Percentiles rank a stretch among this genome's conserved stretches.
phyloP scores from a whole-genome alignment of 92 coral and sea anemone genomes.

The Actinernus sp. region DNA sequence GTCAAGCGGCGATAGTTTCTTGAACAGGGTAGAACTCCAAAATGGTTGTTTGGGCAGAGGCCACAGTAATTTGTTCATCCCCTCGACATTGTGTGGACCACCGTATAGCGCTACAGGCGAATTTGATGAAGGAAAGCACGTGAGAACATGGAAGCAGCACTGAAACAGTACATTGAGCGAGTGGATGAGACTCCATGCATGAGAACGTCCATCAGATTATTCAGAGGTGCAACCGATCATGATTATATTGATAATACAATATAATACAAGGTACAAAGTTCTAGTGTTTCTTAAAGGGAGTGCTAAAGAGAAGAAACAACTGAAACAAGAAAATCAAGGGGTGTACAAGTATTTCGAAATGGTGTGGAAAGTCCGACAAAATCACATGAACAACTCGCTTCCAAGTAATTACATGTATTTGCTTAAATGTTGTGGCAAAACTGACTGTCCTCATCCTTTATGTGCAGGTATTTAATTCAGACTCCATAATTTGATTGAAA shows the following conservation, averaged over 20 bases:
- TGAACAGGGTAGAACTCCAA: constrained; percentile 56
- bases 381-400: constrained; percentile 27
- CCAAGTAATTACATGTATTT: constrained; percentile 42
- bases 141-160: constrained; percentile 54
- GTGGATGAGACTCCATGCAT: constrained; percentile 63
- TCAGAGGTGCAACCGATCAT: constrained; percentile 29
- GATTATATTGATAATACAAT: no score
- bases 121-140: constrained; percentile 44
- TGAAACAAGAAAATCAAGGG: constrained; percentile 19
- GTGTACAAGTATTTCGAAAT: constrained; percentile 25
- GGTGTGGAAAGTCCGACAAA: constrained; percentile 31
- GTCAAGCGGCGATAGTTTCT: constrained; percentile 63
- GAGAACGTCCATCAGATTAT: constrained; percentile 37
- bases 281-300: constrained; percentile 46
- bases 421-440: constrained; percentile 28
- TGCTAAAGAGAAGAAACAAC: constrained; percentile 21
- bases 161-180: constrained; percentile 46
- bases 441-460: constrained; percentile 38
- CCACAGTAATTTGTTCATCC: constrained; percentile 59
- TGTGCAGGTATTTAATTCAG: no score
- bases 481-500: no score
- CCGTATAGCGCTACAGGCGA: constrained; percentile 42
- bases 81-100: constrained; percentile 61
- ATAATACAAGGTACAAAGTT: no score
- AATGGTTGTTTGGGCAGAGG: constrained; percentile 54